Evolutionary conservation across 2,113 vertebrate genomes (phyloP).

Genomic region (Brachyhypopomus occidentalis): DNA sequence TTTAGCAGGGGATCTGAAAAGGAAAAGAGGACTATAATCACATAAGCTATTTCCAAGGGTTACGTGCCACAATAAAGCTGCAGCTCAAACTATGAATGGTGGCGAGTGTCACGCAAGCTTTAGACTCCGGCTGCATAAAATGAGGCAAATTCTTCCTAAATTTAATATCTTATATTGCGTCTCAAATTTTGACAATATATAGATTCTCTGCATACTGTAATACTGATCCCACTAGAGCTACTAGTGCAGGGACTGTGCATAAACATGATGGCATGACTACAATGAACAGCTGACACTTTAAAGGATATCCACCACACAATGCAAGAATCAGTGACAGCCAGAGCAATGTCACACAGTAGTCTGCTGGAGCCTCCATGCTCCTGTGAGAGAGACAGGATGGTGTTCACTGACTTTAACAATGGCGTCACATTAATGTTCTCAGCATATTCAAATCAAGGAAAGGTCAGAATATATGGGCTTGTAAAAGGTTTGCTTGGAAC

Average conservation of each 20-base stretch:
- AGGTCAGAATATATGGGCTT: neutral
- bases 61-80: neutral
- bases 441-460: neutral
- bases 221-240: neutral
- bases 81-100: neutral
- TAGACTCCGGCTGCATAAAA: neutral
- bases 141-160: neutral
- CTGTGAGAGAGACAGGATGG: slow-evolving; percentile 51
- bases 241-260: neutral
- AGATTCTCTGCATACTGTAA: neutral
- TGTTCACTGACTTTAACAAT: slow-evolving; percentile 20
- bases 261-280: neutral
- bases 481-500: neutral
- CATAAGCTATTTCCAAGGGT: neutral
- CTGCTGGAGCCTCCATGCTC: slow-evolving; percentile 56
- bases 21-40: neutral
- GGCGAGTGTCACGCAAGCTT: neutral
- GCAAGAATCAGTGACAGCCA: slow-evolving; percentile 79
- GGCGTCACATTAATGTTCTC: neutral
- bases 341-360: slow-evolving; percentile 71
- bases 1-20: neutral
- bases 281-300: slow-evolving; percentile 40
- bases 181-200: no score
- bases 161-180: neutral
- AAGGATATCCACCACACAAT: slow-evolving; percentile 85